These are phyloP conservation scores for Frieseomelitta varia DNA, from an alignment of 1,140 invertebrate genomes.

Conservation along the genomic window DNA sequence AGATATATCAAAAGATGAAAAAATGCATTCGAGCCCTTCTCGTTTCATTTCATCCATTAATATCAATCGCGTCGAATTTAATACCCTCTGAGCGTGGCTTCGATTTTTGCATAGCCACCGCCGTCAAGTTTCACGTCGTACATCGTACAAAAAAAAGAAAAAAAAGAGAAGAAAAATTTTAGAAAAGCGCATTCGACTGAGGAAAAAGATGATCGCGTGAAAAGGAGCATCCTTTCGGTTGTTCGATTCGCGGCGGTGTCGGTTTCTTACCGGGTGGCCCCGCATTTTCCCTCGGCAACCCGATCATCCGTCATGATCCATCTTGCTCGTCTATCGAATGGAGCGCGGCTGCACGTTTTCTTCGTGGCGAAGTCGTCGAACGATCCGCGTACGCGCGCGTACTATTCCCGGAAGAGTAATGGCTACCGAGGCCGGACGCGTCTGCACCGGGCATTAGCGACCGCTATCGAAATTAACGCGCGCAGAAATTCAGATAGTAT, in stretches of 20 bases:
- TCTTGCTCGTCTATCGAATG: conserved; percentile 63
- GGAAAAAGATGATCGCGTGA: conserved; percentile 11
- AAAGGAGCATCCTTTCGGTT: conserved; percentile 23
- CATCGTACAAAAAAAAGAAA: background rate
- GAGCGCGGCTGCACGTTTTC: conserved; percentile 11
- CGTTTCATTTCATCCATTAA: background rate
- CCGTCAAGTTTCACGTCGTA: background rate
- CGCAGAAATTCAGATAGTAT: background rate
- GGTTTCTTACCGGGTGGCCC: conserved; percentile 28
- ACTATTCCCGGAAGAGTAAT: conserved; percentile 28
- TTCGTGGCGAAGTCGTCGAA: background rate
- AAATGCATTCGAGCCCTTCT: no score
- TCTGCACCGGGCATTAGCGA: background rate
- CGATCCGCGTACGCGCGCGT: conserved; percentile 1
- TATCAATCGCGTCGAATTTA: background rate
- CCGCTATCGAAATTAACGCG: conserved; percentile 21
- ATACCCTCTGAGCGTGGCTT: no score
- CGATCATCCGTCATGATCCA: conserved; percentile 70
- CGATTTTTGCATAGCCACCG: conserved; percentile 8
- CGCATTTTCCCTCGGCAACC: conserved; percentile 13
- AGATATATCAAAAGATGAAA: background rate
- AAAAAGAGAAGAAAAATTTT: background rate
- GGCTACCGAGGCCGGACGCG: background rate
- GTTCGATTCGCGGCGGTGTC: conserved; percentile 32
- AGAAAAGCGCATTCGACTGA: background rate